phyloP scores from a whole-genome alignment of 2,888 invertebrate genomes.

The Camptogramma bilineatum region DNA sequence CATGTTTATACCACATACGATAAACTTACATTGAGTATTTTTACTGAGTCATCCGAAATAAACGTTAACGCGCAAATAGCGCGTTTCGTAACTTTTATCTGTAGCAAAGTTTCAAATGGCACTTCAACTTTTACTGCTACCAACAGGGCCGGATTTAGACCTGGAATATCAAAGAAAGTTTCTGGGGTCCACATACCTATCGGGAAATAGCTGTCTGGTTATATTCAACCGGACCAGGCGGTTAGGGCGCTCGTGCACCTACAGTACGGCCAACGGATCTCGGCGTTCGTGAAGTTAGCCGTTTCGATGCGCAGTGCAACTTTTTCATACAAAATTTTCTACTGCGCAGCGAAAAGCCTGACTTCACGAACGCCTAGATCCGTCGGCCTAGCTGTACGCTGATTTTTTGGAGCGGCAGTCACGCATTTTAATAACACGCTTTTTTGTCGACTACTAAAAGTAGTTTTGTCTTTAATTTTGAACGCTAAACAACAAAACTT shows the following conservation, averaged over 20 bases:
- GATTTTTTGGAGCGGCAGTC: too few relatives aligned
- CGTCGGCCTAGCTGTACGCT: too few relatives aligned
- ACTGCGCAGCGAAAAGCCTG: too few relatives aligned
- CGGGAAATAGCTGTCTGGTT: background rate
- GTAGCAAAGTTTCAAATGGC: slow-evolving; percentile 45
- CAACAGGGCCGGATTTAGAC: slow-evolving; percentile 21
- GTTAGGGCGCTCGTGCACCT: background rate
- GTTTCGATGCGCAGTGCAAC: too few relatives aligned
- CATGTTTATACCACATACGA: slow-evolving; percentile 15
- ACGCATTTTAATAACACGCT: too few relatives aligned
- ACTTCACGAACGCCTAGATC: too few relatives aligned
- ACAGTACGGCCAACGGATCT: too few relatives aligned
- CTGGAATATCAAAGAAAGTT: background rate
- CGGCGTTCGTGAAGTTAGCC: too few relatives aligned
- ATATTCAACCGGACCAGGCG: background rate
- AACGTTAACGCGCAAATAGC: slow-evolving; percentile 39
- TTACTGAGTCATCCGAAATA: slow-evolving; percentile 35
- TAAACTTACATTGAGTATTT: slow-evolving; percentile 30
- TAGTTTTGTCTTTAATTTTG: too few relatives aligned
- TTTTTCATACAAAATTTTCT: too few relatives aligned
- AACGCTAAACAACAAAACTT: too few relatives aligned
- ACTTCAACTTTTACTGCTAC: slow-evolving; percentile 39
- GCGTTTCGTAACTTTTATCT: slow-evolving; percentile 41
- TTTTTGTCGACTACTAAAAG: too few relatives aligned
- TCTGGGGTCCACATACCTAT: background rate